These are phyloP conservation scores for Apamea epomidion DNA, from an alignment of 2,888 invertebrate genomes.

Conservation along the genomic window DNA sequence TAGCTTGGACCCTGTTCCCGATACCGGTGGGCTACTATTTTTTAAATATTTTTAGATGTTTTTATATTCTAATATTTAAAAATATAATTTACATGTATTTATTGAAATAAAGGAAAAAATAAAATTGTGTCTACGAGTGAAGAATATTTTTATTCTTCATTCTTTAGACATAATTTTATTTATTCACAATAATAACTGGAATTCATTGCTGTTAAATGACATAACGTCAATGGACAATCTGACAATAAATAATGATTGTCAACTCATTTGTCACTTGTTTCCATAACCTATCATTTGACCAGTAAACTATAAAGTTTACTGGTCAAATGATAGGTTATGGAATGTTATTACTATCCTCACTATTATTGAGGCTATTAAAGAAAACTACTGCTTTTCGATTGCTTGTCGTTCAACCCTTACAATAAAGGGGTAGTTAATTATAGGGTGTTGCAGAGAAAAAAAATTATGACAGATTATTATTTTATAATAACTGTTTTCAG, in stretches of 20 bases:
- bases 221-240: not conserved
- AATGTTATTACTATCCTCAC: slow-evolving; percentile 2
- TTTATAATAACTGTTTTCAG: not conserved
- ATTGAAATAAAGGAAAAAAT: too few relatives aligned
- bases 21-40: too few relatives aligned
- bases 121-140: too few relatives aligned
- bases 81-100: too few relatives aligned
- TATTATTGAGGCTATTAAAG: slow-evolving; percentile 13
- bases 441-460: not conserved
- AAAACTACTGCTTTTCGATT: slow-evolving; percentile 11
- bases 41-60: too few relatives aligned
- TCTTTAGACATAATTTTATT: not conserved
- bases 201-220: not conserved
- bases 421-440: not conserved
- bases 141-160: too few relatives aligned
- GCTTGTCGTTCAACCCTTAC: not conserved
- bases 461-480: not conserved
- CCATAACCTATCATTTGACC: too few relatives aligned
- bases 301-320: too few relatives aligned
- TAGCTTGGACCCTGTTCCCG: too few relatives aligned
- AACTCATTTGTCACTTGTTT: too few relatives aligned
- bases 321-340: not conserved
- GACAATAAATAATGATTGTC: too few relatives aligned
- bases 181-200: not conserved
- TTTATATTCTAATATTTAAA: too few relatives aligned